Percentiles rank a stretch among this genome's conserved stretches.
Evolutionary conservation across 1,140 invertebrate species (phyloP).

Genomic region (Ridgeia piscesae): DNA sequence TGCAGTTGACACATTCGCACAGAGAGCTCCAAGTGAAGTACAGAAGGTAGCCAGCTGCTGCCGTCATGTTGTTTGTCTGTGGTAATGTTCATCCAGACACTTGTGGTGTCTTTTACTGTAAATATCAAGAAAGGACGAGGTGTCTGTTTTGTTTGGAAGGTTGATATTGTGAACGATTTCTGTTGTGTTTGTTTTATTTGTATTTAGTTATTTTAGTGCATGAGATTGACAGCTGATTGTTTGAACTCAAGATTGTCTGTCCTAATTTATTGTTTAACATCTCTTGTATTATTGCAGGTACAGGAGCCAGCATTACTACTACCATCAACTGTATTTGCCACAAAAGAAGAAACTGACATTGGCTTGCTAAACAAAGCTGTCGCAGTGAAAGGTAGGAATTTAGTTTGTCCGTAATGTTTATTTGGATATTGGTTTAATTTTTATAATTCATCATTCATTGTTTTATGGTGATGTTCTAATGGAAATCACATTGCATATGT

Average conservation of each 20-base stretch:
- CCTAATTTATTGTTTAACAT: neutral
- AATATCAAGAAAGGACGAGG: too few relatives aligned
- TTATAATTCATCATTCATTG: neutral
- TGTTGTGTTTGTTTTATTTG: too few relatives aligned
- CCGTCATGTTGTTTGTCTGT: constrained; percentile 15
- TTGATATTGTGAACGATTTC: too few relatives aligned
- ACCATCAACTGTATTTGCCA: constrained; percentile 89
- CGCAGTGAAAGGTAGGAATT: constrained; percentile 52
- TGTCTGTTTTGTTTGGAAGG: too few relatives aligned
- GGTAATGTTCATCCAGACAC: neutral
- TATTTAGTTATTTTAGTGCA: neutral
- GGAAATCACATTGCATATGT: too few relatives aligned
- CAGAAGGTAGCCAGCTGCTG: constrained; percentile 36
- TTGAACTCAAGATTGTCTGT: too few relatives aligned
- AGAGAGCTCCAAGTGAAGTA: constrained; percentile 34
- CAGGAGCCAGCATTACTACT: constrained; percentile 63
- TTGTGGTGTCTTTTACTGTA: neutral
- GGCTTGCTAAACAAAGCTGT: constrained; percentile 88
- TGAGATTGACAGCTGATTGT: neutral
- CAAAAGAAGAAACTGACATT: constrained; percentile 81
- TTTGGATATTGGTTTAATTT: neutral
- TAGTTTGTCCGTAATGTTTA: neutral
- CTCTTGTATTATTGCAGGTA: neutral
- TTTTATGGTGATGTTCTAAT: neutral
- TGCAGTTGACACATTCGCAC: constrained; percentile 51